Base-by-base conservation (phyloP, 1,140 invertebrate genomes). In the Polypedilum vanderplanki region DNA sequence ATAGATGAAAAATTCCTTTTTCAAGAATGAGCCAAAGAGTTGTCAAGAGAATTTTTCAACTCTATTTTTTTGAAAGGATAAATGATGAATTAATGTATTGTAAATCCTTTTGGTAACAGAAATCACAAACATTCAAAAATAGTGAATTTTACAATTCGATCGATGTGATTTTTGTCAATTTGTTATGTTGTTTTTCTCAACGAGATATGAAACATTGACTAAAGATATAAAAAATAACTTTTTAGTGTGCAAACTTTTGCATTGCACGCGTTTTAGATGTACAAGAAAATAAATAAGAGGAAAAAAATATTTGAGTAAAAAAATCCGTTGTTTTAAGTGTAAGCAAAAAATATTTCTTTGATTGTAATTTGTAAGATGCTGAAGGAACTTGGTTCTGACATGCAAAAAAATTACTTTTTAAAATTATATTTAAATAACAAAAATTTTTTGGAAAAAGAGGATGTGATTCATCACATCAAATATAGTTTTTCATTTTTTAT, bases 321-420 rank as follows among this genome's bases (percentile, higher is more conserved):
- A 15, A 57, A 57, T n/a, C 12, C 46, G 46, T 57, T 57, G 46
- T 57, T 57, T 57, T 57, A 57, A 57, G 46, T 57, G 46, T 57
- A 57, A 57, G n/a, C 15, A 10, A 46, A 57, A 57, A 46, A 46
- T n/a, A 57, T n/a, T 57, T 57, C n/a, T n/a, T 57, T 57, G 12
- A n/a, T 12, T 57, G 46, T 57, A 57, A 57, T 15, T 57, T 57
- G 12, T 57, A 57, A 57, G 12, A 75, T 40, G 17, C 24, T 33
- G 24, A 5, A 33, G 5, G 5, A 33, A 33, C 24, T 33, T 33
- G 24, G 17, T 70, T 33, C 24, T 5, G 5, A 33, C 24, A 33
- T 33, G 24, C 24, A 33, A 33, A 33, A 33, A 1, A 5, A 3
- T 33, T 33, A 33, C 24, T 33, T 33, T 33, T 33, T 33, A 33